Percentiles rank a stretch among this genome's conserved stretches.
Conservation (phyloP, 2,113 vertebrate species). For the Terrapene triunguis region DNA sequence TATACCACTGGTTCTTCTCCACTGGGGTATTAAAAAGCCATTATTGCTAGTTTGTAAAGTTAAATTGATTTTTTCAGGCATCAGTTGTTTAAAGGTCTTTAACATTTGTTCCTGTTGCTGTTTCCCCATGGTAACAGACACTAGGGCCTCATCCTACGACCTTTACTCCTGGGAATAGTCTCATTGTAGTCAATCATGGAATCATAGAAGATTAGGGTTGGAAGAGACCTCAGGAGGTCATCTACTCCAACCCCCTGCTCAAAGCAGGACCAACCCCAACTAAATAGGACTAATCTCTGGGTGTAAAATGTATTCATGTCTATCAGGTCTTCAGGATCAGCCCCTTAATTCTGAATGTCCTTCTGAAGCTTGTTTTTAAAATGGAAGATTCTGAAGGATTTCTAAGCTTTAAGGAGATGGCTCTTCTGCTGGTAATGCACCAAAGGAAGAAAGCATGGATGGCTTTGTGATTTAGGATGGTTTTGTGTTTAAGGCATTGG, state of each 20-base stretch:
- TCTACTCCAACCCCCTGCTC: no score
- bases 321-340: background rate
- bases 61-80: background rate
- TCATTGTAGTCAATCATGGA: no score
- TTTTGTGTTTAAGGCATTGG: background rate
- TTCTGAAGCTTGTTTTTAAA: background rate
- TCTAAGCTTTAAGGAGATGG: background rate
- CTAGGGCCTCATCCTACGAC: background rate
- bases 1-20: background rate
- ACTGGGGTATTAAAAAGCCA: background rate
- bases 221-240: no score
- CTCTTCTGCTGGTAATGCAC: background rate
- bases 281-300: background rate
- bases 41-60: background rate
- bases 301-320: background rate
- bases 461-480: background rate
- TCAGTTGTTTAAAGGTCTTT: background rate
- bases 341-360: background rate
- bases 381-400: background rate
- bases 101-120: background rate
- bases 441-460: background rate
- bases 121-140: background rate
- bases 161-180: background rate
- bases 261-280: no score
- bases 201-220: no score